A percentile compares a stretch with the other conserved stretches of the same genome.
Conservation (phyloP, 2,888 invertebrate species). For the Hyles lineata region DNA sequence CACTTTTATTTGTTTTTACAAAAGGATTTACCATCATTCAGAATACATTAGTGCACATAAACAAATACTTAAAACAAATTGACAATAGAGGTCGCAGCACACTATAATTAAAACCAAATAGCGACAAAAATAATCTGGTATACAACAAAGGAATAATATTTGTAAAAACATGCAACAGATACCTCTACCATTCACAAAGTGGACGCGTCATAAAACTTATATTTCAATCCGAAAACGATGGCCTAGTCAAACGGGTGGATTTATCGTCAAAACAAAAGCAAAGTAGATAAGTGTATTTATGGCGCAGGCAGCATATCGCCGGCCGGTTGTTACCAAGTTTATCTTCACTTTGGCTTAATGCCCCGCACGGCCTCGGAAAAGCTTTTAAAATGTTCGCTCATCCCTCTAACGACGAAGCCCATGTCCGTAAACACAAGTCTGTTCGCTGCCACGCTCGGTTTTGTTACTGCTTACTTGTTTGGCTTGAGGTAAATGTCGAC, state of each 20-base stretch:
- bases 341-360: conserved; percentile 75
- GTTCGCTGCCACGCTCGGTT: conserved; percentile 39
- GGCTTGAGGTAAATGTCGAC: background rate
- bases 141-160: too few relatives aligned
- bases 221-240: conserved; percentile 66
- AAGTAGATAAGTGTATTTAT: conserved; percentile 76
- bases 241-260: conserved; percentile 71
- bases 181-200: conserved; percentile 47
- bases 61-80: too few relatives aligned
- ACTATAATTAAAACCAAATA: too few relatives aligned
- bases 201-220: conserved; percentile 56
- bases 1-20: too few relatives aligned
- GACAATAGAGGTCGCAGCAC: too few relatives aligned
- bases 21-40: too few relatives aligned
- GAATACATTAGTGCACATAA: too few relatives aligned
- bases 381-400: conserved; percentile 76
- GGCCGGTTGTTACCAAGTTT: conserved; percentile 69
- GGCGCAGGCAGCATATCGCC: conserved; percentile 68
- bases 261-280: conserved; percentile 77
- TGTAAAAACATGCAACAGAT: background rate
- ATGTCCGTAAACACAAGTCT: conserved; percentile 52
- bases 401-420: conserved; percentile 65
- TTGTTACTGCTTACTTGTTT: background rate
- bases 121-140: too few relatives aligned
- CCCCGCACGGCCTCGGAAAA: conserved; percentile 66